Conservation (phyloP, 2,888 invertebrate species). For the Apoda limacodes region DNA sequence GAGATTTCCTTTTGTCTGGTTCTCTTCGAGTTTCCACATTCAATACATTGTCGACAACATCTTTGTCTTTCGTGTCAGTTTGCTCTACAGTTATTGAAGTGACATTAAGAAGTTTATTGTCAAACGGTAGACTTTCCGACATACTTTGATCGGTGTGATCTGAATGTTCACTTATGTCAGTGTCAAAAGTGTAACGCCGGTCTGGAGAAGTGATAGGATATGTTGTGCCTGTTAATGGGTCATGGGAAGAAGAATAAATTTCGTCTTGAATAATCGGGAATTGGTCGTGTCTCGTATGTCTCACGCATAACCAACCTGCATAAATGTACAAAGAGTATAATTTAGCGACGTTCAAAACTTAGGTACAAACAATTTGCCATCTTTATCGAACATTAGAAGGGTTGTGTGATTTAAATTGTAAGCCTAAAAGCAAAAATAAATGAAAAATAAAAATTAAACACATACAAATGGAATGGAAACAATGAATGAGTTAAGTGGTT, state of each 20-base stretch:
- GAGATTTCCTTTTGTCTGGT: constrained; percentile 52
- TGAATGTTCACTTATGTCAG: constrained; percentile 55
- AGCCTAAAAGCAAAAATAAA: too few species aligned
- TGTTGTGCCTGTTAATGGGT: constrained; percentile 38
- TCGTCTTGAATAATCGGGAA: constrained; percentile 82
- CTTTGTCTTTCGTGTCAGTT: constrained; percentile 33
- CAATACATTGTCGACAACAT: constrained; percentile 40
- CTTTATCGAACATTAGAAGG: too few species aligned
- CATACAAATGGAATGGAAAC: too few species aligned
- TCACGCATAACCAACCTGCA: constrained; percentile 80
- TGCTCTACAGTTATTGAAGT: constrained; percentile 29
- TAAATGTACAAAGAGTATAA: too few species aligned
- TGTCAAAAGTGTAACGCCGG: constrained; percentile 39
- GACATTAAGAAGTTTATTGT: constrained; percentile 33
- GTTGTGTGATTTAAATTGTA: too few species aligned
- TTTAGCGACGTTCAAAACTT: too few species aligned
- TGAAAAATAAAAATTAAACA: too few species aligned
- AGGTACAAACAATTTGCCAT: too few species aligned
- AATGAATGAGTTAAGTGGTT: too few species aligned
- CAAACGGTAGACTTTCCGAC: constrained; percentile 52
- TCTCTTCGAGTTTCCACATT: constrained; percentile 27
- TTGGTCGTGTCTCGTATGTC: constrained; percentile 80
- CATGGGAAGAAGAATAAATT: constrained; percentile 62
- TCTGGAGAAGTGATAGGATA: constrained; percentile 45
- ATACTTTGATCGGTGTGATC: constrained; percentile 60